Percentiles rank a stretch among this genome's conserved stretches.
Conservation (phyloP, 1,140 invertebrate species). For the Pristionchus pacificus region DNA sequence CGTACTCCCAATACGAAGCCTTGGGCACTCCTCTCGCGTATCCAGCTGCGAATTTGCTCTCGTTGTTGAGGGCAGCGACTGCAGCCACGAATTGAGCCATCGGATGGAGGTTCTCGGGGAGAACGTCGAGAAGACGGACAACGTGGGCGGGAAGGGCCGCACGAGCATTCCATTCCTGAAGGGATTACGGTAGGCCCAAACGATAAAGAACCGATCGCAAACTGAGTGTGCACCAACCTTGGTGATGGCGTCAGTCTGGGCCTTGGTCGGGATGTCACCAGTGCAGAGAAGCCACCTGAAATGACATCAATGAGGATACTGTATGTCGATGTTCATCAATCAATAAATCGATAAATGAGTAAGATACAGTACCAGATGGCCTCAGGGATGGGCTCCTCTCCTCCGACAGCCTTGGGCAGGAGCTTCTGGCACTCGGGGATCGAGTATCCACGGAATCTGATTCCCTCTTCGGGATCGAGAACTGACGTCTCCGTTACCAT, state of each 20-base stretch:
- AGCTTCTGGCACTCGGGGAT: conserved; percentile 90
- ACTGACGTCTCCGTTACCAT: conserved; percentile 91
- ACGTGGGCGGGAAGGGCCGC: conserved; percentile 86
- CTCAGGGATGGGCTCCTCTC: conserved; percentile 84
- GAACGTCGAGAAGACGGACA: conserved; percentile 86
- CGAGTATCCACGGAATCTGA: conserved; percentile 86
- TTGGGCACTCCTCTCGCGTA: conserved; percentile 81
- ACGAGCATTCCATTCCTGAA: conserved; percentile 80
- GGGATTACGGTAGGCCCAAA: background rate
- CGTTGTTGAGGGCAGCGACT: conserved; percentile 83
- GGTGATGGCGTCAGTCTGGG: conserved; percentile 71
- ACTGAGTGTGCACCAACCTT: conserved; percentile 9
- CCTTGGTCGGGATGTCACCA: conserved; percentile 80
- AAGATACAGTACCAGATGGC: too few species aligned
- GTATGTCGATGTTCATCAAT: background rate
- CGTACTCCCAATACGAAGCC: conserved; percentile 80
- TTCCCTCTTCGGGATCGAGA: conserved; percentile 82
- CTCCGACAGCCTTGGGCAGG: conserved; percentile 78
- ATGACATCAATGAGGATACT: too few species aligned
- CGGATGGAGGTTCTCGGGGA: conserved; percentile 85
- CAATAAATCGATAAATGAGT: background rate
- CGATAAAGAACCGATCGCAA: too few species aligned
- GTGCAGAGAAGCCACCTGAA: conserved; percentile 79
- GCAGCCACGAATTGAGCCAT: conserved; percentile 93
- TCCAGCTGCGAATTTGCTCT: conserved; percentile 87